phyloP scores from a whole-genome alignment of 2,888 invertebrate genomes.

The Hoplodrina blanda region DNA sequence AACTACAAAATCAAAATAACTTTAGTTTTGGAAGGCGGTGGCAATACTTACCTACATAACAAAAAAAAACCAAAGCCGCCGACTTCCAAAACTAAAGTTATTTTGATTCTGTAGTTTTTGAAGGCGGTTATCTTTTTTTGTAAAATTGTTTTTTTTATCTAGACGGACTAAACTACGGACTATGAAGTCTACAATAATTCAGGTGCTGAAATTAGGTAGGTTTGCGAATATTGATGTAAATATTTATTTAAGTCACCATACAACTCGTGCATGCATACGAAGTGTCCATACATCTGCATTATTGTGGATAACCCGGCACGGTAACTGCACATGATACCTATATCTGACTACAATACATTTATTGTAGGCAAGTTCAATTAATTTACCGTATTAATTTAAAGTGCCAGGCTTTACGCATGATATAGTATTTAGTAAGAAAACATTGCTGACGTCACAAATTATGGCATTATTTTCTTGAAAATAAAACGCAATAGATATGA shows the following conservation, averaged over 20 bases:
- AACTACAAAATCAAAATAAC: too few species aligned
- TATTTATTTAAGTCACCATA: neutral
- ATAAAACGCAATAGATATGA: conserved; percentile 18
- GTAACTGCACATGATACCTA: conserved; percentile 46
- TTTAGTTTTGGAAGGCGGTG: too few species aligned
- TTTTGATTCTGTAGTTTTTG: too few species aligned
- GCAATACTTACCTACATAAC: too few species aligned
- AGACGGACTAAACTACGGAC: too few species aligned
- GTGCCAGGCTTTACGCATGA: neutral
- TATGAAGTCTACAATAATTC: neutral
- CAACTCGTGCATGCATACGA: neutral
- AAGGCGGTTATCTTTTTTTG: too few species aligned
- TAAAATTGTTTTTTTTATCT: too few species aligned
- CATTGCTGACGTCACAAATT: conserved; percentile 24
- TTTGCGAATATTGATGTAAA: neutral
- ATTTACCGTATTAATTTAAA: conserved; percentile 15
- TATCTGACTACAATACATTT: conserved; percentile 7
- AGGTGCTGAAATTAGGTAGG: neutral
- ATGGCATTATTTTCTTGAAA: conserved; percentile 28
- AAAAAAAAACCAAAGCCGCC: too few species aligned
- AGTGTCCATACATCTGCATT: conserved; percentile 12
- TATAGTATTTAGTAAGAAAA: conserved; percentile 31
- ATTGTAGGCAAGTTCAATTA: conserved; percentile 28
- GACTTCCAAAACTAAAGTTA: too few species aligned
- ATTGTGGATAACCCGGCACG: conserved; percentile 43